Percentiles rank a stretch among this genome's conserved stretches.
phyloP scores from a whole-genome alignment of 1,140 invertebrate species.

The Battus philenor region DNA sequence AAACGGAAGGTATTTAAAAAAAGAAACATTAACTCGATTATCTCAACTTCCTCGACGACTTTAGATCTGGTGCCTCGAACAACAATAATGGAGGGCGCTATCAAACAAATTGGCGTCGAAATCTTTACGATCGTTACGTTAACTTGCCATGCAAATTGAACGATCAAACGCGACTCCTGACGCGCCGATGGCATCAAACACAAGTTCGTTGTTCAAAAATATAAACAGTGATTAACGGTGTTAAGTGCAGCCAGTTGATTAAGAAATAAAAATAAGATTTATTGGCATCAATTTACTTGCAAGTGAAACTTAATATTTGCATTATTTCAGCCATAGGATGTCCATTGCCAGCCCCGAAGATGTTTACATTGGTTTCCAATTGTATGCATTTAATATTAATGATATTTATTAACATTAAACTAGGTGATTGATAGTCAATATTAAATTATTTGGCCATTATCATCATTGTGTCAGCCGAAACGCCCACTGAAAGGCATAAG shows the following conservation, averaged over 20 bases:
- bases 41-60: conserved; percentile 11
- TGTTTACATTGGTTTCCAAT: no score
- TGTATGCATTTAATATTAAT: no score
- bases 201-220: conserved; percentile 21
- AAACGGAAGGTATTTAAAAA: conserved; percentile 11
- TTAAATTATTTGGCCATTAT: no score
- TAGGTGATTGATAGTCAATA: no score
- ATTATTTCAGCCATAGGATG: no score
- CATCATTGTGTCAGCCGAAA: no score
- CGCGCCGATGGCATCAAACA: conserved; percentile 5
- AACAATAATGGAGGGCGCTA: conserved; percentile 15
- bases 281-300: no score
- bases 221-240: conserved; percentile 42
- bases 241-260: conserved; percentile 39
- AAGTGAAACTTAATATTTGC: no score
- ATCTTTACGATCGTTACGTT: conserved; percentile 14
- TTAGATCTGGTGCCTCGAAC: conserved; percentile 7
- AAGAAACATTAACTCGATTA: conserved; percentile 17
- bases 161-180: conserved; percentile 21
- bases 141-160: conserved; percentile 25
- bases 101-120: conserved; percentile 14
- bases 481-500: no score
- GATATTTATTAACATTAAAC: no score
- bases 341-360: no score
- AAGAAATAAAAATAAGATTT: no score